A percentile compares a stretch with the other conserved stretches of the same genome.
Evolutionary conservation across 2,888 invertebrate species (phyloP).

Genomic region (Eupeodes luniger): DNA sequence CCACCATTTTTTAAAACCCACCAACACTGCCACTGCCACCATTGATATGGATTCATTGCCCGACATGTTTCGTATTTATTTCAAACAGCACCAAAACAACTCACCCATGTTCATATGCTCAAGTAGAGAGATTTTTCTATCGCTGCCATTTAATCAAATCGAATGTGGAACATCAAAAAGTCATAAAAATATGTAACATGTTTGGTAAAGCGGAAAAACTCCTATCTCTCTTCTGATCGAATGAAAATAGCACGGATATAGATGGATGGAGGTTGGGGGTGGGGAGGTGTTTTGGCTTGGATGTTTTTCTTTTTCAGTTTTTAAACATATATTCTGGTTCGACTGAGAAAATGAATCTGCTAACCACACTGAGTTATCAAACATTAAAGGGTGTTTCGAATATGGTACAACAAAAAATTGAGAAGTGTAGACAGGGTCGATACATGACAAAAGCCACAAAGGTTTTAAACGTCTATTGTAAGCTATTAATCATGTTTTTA

Average conservation of each 20-base stretch:
- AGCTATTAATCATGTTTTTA: too few relatives aligned
- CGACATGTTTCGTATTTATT: conserved; percentile 19
- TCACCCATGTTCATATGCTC: conserved; percentile 60
- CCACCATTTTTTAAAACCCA: neutral
- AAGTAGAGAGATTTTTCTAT: conserved; percentile 67
- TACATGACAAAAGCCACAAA: too few relatives aligned
- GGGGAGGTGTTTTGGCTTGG: neutral
- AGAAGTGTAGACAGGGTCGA: too few relatives aligned
- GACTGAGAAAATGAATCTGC: conserved; percentile 63
- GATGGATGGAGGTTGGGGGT: conserved; percentile 5
- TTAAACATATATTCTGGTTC: conserved; percentile 36
- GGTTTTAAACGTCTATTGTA: too few relatives aligned
- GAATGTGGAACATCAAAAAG: conserved; percentile 76
- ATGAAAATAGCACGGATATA: conserved; percentile 67
- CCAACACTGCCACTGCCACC: too few relatives aligned
- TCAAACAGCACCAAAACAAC: conserved; percentile 43
- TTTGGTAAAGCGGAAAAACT: conserved; percentile 75
- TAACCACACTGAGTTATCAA: conserved; percentile 41
- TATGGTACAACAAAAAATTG: too few relatives aligned
- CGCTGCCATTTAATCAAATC: conserved; percentile 75
- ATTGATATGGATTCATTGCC: conserved; percentile 33
- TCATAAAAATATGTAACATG: conserved; percentile 76
- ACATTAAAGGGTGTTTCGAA: neutral
- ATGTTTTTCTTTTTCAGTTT: conserved; percentile 36
- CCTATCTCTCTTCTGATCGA: conserved; percentile 71